A percentile compares a stretch with the other conserved stretches of the same genome.
phyloP scores from a whole-genome alignment of 2,888 invertebrate genomes.

The Cheilosia vulpina region DNA sequence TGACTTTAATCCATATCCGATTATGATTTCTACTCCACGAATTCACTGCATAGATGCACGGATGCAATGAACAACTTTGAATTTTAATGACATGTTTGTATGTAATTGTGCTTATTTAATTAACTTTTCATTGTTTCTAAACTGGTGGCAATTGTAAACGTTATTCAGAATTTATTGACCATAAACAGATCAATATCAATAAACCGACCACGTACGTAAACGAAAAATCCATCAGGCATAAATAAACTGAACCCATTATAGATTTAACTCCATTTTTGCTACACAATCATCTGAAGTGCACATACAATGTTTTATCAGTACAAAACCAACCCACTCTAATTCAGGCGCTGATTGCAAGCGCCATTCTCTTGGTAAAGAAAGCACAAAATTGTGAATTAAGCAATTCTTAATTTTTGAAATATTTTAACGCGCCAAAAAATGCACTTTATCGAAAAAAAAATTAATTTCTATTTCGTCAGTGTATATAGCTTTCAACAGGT shows the following conservation, averaged over 20 bases:
- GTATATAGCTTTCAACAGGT: constrained; percentile 39
- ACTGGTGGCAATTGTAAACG: constrained; percentile 22
- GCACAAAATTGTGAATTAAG: neutral
- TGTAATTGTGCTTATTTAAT: neutral
- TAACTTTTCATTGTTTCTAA: constrained; percentile 36
- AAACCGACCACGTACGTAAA: neutral
- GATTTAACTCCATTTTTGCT: neutral
- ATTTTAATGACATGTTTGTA: constrained; percentile 35
- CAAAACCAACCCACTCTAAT: neutral
- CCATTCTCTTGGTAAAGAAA: neutral
- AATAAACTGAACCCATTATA: neutral
- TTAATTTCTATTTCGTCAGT: neutral
- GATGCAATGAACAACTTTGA: constrained; percentile 16
- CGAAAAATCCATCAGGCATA: neutral
- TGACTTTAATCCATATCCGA: constrained; percentile 40
- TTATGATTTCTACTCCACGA: constrained; percentile 5
- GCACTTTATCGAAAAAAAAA: constrained; percentile 22
- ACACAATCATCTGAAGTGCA: neutral
- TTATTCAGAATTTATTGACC: constrained; percentile 13
- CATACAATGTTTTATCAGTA: too few species aligned
- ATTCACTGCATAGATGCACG: constrained; percentile 12
- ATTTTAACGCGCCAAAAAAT: constrained; percentile 38
- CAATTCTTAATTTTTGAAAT: constrained; percentile 20
- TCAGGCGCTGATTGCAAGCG: neutral
- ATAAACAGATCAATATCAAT: neutral